Evolutionary conservation across 2,113 vertebrate species (phyloP).

Genomic region (Macquaria ambigua): DNA sequence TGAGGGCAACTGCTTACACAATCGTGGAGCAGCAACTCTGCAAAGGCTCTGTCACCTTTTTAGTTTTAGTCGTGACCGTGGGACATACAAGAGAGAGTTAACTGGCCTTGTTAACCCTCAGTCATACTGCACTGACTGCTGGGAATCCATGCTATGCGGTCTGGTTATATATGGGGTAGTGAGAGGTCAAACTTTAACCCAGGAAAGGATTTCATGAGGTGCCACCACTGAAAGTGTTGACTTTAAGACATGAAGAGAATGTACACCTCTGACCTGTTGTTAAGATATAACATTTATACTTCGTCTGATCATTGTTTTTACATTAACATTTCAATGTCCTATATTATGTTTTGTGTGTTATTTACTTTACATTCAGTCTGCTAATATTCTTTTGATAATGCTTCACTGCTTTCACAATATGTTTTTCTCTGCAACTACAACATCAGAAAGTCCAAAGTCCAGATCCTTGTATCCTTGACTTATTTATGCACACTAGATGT

Average conservation of each 20-base stretch:
- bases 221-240: neutral
- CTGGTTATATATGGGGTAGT: conserved; percentile 4
- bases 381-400: neutral
- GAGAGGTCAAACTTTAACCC: conserved; percentile 32
- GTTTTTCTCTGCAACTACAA: neutral
- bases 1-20: no score
- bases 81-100: neutral
- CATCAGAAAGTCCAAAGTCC: conserved; percentile 4
- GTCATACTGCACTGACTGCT: conserved; percentile 26
- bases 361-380: neutral
- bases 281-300: neutral
- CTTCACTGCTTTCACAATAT: neutral
- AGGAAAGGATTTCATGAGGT: conserved; percentile 20
- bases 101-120: conserved; percentile 6
- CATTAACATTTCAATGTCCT: neutral
- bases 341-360: neutral
- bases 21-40: neutral
- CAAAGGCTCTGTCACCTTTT: neutral
- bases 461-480: neutral
- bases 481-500: neutral
- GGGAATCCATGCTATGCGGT: conserved; percentile 30
- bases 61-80: neutral
- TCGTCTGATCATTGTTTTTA: neutral
- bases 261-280: neutral
- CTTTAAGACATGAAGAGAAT: conserved; percentile 17